phyloP scores from a whole-genome alignment of 2,888 invertebrate species.

The Mesochorus sp. region DNA sequence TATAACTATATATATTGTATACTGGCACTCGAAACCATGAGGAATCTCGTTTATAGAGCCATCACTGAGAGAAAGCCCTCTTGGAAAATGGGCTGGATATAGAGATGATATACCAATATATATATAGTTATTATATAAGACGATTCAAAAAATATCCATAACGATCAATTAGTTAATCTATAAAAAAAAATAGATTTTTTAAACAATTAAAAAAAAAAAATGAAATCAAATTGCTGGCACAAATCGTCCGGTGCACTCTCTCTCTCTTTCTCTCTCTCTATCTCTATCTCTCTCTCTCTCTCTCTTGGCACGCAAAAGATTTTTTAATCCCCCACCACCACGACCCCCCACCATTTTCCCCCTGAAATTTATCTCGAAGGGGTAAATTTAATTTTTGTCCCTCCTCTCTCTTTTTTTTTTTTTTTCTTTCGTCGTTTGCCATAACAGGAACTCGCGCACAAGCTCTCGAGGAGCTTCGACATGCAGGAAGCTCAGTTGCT shows the following conservation, averaged over 20 bases:
- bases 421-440: slow-evolving; percentile 19
- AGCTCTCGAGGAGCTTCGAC: slow-evolving; percentile 93
- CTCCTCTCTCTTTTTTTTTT: too few species aligned
- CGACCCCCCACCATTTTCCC: slow-evolving; percentile 8
- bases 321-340: slow-evolving; percentile 16
- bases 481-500: slow-evolving; percentile 87
- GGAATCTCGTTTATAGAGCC: slow-evolving; percentile 51
- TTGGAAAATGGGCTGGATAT: slow-evolving; percentile 14
- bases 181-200: slow-evolving; percentile 17
- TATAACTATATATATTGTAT: background rate
- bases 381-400: slow-evolving; percentile 21
- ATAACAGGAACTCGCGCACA: slow-evolving; percentile 92
- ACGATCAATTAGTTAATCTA: background rate
- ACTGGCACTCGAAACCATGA: slow-evolving; percentile 22
- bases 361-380: background rate
- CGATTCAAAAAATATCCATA: background rate
- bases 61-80: slow-evolving; percentile 23
- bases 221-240: slow-evolving; percentile 5
- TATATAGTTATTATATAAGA: background rate
- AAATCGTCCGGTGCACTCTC: slow-evolving; percentile 32
- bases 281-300: too few species aligned
- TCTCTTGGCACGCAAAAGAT: slow-evolving; percentile 39
- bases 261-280: too few species aligned
- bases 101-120: slow-evolving; percentile 9
- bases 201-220: slow-evolving; percentile 12